These are phyloP conservation scores for Gadopsis bispinosus DNA, from an alignment of 2,797 vertebrate genomes.

Conservation along the genomic window DNA sequence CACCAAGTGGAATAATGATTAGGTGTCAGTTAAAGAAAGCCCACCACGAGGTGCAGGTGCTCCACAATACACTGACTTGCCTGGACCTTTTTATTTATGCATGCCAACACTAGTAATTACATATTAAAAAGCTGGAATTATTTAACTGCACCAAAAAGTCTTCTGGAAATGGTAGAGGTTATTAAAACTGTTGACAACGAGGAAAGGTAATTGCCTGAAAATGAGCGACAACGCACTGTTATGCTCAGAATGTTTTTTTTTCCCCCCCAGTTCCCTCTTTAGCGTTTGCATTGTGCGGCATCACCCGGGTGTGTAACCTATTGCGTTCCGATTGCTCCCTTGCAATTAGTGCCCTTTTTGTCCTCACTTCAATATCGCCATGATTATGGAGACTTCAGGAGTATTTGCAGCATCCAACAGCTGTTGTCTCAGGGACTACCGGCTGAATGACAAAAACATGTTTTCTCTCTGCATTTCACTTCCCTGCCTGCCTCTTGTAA, in stretches of 20 bases:
- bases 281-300: conserved; percentile 93
- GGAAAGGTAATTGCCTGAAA: conserved; percentile 99
- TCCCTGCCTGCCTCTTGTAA: conserved; percentile 89
- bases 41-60: conserved; percentile 96
- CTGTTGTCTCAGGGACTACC: conserved; percentile 99
- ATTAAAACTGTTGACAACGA: conserved; percentile 99
- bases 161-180: conserved; percentile 98
- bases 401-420: conserved; percentile 99
- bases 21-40: conserved; percentile 99
- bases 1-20: conserved; percentile 99
- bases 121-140: conserved; percentile 99
- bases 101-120: conserved; percentile 95
- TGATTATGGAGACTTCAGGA: conserved; percentile 99
- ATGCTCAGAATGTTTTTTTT: conserved; percentile 92
- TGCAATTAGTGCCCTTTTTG: conserved; percentile 99
- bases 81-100: conserved; percentile 97
- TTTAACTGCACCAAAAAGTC: conserved; percentile 98
- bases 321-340: conserved; percentile 99
- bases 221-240: conserved; percentile 98
- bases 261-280: conserved; percentile 76
- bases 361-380: conserved; percentile 99
- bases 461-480: conserved; percentile 97
- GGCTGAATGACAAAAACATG: conserved; percentile 99
- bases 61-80: conserved; percentile 95
- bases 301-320: conserved; percentile 99